Evolutionary conservation across 2,113 vertebrate species (phyloP).

Genomic region (Ptychochromis oligacanthus): DNA sequence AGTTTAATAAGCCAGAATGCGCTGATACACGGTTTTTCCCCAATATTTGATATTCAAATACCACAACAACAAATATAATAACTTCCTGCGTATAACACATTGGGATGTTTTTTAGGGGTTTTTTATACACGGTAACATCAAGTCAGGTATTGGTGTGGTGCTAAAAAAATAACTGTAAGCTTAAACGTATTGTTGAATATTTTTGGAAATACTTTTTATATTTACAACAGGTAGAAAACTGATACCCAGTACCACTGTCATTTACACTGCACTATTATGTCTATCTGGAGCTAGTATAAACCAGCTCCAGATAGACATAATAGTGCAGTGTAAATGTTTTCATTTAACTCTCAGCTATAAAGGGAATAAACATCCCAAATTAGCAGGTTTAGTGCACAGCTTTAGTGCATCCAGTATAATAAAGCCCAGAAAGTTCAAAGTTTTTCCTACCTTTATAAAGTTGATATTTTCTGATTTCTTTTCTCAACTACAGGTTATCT

Average conservation of each 20-base stretch:
- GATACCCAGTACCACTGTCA: not conserved
- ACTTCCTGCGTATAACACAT: not conserved
- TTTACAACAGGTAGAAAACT: not conserved
- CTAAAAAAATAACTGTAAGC: not conserved
- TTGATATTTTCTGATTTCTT: not conserved
- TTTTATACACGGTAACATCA: not conserved
- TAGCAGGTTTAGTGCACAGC: not conserved
- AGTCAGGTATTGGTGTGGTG: not conserved
- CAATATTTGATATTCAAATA: constrained; percentile 1
- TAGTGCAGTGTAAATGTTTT: not conserved
- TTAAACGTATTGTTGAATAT: not conserved
- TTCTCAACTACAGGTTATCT: constrained; percentile 83
- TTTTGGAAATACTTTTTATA: not conserved
- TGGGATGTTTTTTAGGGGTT: not conserved
- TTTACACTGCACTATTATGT: too few relatives aligned
- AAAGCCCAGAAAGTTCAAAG: not conserved
- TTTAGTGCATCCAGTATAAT: not conserved
- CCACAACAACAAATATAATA: not conserved
- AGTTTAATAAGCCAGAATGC: not conserved
- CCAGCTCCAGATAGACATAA: not conserved
- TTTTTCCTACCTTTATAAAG: not conserved
- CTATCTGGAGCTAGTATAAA: too few relatives aligned
- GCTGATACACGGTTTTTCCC: not conserved
- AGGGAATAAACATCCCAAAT: not conserved
- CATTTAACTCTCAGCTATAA: not conserved